These are phyloP conservation scores for Corythaeola cristata DNA, from an alignment of 2,113 vertebrate species.

Conservation along the genomic window DNA sequence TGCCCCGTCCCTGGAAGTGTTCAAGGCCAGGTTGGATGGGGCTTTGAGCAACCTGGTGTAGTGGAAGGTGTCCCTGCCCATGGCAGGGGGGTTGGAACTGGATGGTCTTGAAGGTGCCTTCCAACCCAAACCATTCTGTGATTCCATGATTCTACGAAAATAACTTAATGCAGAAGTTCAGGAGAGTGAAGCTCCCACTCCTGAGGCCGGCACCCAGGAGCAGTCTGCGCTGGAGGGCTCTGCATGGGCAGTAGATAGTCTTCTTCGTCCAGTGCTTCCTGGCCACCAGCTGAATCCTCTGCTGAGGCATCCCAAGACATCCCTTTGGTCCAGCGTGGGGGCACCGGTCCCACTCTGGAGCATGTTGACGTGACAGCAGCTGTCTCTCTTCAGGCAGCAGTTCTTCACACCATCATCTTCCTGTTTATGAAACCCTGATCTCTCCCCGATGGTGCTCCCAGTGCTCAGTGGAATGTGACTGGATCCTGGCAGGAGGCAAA, in stretches of 20 bases:
- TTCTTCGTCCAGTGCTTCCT: neutral
- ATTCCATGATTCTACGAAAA: neutral
- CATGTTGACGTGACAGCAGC: slow-evolving; percentile 3
- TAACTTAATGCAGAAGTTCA: neutral
- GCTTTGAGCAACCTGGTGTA: too few species aligned
- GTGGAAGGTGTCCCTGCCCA: too few species aligned
- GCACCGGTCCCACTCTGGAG: neutral
- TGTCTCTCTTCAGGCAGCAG: slow-evolving; percentile 45
- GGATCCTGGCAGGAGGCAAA: slow-evolving; percentile 11
- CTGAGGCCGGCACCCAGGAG: neutral
- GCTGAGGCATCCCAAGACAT: neutral
- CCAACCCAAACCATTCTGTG: too few species aligned
- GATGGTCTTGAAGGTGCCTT: too few species aligned
- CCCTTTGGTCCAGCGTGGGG: neutral
- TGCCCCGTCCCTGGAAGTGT: too few species aligned
- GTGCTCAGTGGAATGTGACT: slow-evolving; percentile 39
- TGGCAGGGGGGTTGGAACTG: too few species aligned
- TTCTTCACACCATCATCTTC: slow-evolving; percentile 56
- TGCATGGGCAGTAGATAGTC: too few species aligned
- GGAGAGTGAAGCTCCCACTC: neutral
- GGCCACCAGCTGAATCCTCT: neutral
- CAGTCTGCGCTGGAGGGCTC: neutral
- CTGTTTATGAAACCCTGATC: slow-evolving; percentile 66
- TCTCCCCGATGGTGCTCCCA: neutral
- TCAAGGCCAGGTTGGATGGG: too few species aligned